These are phyloP conservation scores for Coregonus clupeaformis DNA, from an alignment of 2,113 vertebrate genomes.

Conservation along the genomic window DNA sequence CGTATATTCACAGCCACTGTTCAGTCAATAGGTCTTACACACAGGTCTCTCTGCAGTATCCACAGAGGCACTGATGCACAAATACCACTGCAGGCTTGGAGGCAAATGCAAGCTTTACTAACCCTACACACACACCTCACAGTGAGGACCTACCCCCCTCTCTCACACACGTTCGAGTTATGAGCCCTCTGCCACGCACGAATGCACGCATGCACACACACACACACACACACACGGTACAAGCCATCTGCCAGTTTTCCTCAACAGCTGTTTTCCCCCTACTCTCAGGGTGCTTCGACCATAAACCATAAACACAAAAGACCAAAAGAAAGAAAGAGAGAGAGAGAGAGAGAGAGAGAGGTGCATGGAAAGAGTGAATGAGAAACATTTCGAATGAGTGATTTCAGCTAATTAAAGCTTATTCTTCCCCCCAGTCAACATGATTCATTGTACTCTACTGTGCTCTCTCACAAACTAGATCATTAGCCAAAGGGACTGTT, in stretches of 20 bases:
- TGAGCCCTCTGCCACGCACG: too few relatives aligned
- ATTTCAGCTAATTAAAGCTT: not conserved
- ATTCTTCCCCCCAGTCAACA: not conserved
- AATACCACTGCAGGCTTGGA: constrained; percentile 18
- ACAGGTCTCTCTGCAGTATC: constrained; percentile 15
- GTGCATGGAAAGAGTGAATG: constrained; percentile 3
- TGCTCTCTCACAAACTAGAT: not conserved
- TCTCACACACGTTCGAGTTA: not conserved
- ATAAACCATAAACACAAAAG: not conserved
- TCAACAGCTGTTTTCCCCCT: constrained; percentile 44
- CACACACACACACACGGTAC: constrained; percentile 1
- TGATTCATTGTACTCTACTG: not conserved
- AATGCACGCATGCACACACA: too few relatives aligned
- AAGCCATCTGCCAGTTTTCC: constrained; percentile 25
- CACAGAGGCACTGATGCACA: constrained; percentile 42
- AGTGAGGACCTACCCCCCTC: not conserved
- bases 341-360: not conserved
- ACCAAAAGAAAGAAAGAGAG: not conserved
- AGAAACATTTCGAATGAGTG: not conserved
- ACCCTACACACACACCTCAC: constrained; percentile 37
- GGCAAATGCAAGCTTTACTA: constrained; percentile 34
- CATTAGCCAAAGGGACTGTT: not conserved
- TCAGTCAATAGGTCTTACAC: constrained; percentile 1
- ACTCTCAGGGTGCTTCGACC: not conserved
- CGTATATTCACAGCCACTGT: not conserved